Conservation (phyloP, 53 echinoderm and acorn worm genomes). For the Antedon mediterranea region DNA sequence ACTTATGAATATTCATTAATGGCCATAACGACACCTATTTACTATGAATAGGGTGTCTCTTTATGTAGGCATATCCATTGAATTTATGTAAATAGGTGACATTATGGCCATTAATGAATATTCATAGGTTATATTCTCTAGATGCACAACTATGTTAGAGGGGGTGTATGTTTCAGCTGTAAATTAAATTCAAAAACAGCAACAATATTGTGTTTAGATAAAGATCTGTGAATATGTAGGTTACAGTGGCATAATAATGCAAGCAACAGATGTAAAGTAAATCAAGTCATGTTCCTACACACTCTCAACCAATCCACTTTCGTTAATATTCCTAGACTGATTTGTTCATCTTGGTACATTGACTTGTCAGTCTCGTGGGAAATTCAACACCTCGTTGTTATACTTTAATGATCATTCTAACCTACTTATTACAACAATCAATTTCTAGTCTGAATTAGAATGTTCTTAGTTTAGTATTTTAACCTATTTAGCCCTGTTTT, state of each 20-base stretch:
- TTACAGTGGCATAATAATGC: not conserved
- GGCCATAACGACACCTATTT: too few relatives aligned
- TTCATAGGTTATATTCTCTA: too few relatives aligned
- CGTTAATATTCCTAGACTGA: not conserved
- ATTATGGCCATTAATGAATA: too few relatives aligned
- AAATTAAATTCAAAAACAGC: too few relatives aligned
- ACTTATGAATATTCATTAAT: too few relatives aligned
- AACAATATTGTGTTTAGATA: too few relatives aligned
- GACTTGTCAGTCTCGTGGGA: not conserved
- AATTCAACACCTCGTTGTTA: not conserved
- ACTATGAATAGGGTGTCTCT: too few relatives aligned
- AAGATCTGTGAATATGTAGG: not conserved
- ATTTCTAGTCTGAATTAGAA: not conserved
- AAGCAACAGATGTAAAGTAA: not conserved
- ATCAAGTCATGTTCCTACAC: not conserved
- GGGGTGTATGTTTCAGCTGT: too few relatives aligned
- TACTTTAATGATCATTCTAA: not conserved
- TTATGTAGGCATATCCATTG: too few relatives aligned
- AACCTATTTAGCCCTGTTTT: not conserved
- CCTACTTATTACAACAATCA: not conserved
- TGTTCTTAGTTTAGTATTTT: not conserved
- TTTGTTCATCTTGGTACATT: not conserved
- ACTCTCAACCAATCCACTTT: not conserved
- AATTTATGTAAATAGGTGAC: too few relatives aligned
- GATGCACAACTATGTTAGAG: too few relatives aligned